Base-by-base conservation (phyloP, 2,888 invertebrate species). In the Synanthedon formicaeformis region DNA sequence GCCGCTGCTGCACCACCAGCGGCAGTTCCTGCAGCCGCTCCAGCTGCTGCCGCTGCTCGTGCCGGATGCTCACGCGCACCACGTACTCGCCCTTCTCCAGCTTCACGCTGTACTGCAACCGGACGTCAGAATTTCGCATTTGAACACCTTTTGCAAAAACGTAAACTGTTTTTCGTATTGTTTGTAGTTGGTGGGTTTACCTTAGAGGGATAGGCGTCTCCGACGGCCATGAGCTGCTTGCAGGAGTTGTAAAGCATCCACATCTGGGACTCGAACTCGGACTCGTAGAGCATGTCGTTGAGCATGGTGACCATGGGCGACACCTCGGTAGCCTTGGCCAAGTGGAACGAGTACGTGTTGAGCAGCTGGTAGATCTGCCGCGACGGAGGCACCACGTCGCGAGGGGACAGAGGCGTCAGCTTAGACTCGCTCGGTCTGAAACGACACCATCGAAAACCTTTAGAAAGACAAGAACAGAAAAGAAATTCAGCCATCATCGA, bases 31-130 rank as follows among this genome's bases (percentile, higher is more conserved):
- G 91, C 52, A 98, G 82, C 78, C 93, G 94, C 64, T 99, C 98
- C 56, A 99, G 88, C 53, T 94, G 79, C 34, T 94, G 91, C 58
- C 92, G 92, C 71, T 92, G 94, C 67, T 98, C 97, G 77, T 99
- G 98, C 0, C 99, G 92, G 11, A 99, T 89, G 77, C 96, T 96
- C 67, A 98, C 84, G 49, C 93, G 91, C 8, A 99, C 85, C 0
- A 91, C 91, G 80, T 97, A 99, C 60, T 99, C 98, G 16, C 99
- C 99, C 75, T 98, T 98, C 60, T 98, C 97, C 60, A 99, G 80
- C 81, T 98, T 98, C 54, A 92, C 90, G 2, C 91, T 89, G 75
- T 96, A 96, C 94, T 95, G 81, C 8, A 45, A 45, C 14, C 34
- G 10, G 23, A 4, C 4, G 23, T 23, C 5, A 23, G 23, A 5